Percentiles rank a stretch among this genome's conserved stretches.
phyloP scores from a whole-genome alignment of 2,888 invertebrate genomes.

The Protophormia terraenovae region DNA sequence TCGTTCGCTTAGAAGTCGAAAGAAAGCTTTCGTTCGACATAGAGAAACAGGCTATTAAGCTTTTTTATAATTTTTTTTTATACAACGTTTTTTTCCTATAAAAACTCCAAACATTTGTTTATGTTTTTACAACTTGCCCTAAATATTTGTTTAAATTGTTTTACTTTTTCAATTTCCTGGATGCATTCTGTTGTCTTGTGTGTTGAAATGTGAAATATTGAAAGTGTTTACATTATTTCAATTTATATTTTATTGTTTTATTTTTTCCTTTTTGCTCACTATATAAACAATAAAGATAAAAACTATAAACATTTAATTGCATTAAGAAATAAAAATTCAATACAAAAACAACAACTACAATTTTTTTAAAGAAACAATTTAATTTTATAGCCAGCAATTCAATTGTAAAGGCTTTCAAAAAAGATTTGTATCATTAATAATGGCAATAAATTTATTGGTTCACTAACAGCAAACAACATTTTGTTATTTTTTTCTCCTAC shows the following conservation, averaged over 20 bases:
- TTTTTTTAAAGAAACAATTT: neutral
- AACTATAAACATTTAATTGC: neutral
- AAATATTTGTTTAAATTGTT: neutral
- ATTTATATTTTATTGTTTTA: neutral
- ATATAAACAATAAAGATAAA: neutral
- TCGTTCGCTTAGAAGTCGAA: too few species aligned
- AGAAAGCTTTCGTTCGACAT: too few species aligned
- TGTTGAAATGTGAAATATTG: neutral
- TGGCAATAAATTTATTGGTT: slow-evolving; percentile 37
- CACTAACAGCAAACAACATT: neutral
- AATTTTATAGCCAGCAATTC: slow-evolving; percentile 39
- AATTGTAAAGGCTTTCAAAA: slow-evolving; percentile 1
- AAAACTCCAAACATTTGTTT: neutral
- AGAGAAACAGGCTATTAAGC: too few species aligned
- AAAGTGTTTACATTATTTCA: neutral
- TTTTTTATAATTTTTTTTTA: too few species aligned
- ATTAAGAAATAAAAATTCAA: too few species aligned
- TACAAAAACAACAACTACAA: too few species aligned
- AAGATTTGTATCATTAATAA: slow-evolving; percentile 1
- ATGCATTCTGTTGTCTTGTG: neutral
- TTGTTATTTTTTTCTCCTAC: neutral
- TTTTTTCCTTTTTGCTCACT: neutral
- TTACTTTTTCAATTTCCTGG: slow-evolving; percentile 42
- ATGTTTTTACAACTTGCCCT: neutral
- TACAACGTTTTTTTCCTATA: neutral